Conservation (phyloP, 2,797 vertebrate genomes). For the Lepus townsendii region DNA sequence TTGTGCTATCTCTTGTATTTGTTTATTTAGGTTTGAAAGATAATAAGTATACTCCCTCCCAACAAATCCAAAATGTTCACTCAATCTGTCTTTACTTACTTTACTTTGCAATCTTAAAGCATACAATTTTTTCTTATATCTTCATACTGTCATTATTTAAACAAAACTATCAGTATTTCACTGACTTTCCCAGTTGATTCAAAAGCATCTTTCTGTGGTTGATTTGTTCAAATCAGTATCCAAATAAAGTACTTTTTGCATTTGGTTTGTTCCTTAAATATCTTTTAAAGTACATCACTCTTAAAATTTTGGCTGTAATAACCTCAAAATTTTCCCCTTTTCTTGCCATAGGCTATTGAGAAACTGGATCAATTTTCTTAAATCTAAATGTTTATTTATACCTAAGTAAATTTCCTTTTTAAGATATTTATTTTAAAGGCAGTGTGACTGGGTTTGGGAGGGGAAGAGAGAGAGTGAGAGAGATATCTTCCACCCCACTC, state of each 20-base stretch:
- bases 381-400: background rate
- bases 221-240: constrained; percentile 1
- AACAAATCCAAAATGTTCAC: constrained; percentile 44
- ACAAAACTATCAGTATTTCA: constrained; percentile 1
- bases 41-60: background rate
- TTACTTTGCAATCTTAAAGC: constrained; percentile 23
- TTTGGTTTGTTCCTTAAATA: background rate
- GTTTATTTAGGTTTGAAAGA: constrained; percentile 20
- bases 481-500: too few species aligned
- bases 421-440: too few species aligned
- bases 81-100: background rate
- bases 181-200: constrained; percentile 4
- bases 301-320: background rate
- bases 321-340: background rate
- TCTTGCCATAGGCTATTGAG: background rate
- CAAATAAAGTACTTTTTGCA: background rate
- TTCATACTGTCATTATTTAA: background rate
- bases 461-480: too few species aligned
- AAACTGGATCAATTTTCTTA: background rate
- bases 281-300: background rate
- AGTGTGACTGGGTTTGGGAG: too few species aligned
- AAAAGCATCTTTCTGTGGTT: constrained; percentile 11
- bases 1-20: constrained; percentile 9
- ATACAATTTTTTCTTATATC: background rate
- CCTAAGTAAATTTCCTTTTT: background rate